Evolutionary conservation across 2,797 vertebrate species (phyloP).

Genomic region (Capromys pilorides): DNA sequence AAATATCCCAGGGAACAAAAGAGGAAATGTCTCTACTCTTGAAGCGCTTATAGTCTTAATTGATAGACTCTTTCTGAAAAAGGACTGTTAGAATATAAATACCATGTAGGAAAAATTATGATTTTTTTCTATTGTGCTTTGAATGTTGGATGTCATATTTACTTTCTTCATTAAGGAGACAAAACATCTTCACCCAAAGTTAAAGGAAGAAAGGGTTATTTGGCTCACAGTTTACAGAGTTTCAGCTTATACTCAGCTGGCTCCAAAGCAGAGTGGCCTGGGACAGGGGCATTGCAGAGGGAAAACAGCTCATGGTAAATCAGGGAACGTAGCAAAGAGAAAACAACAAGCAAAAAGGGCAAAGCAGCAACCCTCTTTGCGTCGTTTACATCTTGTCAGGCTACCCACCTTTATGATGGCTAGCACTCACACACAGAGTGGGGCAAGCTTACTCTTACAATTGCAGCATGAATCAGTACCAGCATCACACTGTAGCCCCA

Average conservation of each 20-base stretch:
- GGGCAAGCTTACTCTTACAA: not conserved
- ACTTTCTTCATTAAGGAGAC: not conserved
- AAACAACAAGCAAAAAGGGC: not conserved
- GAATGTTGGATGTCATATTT: not conserved
- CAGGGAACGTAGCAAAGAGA: not conserved
- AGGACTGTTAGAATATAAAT: not conserved
- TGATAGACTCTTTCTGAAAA: not conserved
- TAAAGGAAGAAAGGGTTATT: too few species aligned
- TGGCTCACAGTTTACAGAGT: too few species aligned
- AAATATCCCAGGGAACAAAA: not conserved
- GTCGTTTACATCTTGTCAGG: not conserved
- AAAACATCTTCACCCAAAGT: not conserved
- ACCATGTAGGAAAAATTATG: not conserved
- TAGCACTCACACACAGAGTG: not conserved
- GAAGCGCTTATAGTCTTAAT: not conserved
- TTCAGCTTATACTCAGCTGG: too few species aligned
- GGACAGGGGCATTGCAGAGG: not conserved
- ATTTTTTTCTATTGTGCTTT: not conserved
- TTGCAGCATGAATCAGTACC: not conserved
- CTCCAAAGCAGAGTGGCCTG: too few species aligned
- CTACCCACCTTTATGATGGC: too few species aligned
- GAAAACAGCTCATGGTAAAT: not conserved
- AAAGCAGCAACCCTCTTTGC: not conserved
- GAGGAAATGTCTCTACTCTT: not conserved
- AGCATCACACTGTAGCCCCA: not conserved